A percentile compares a stretch with the other conserved stretches of the same genome.
Evolutionary conservation across 1,140 invertebrate species (phyloP).

Genomic region (Apis laboriosa): DNA sequence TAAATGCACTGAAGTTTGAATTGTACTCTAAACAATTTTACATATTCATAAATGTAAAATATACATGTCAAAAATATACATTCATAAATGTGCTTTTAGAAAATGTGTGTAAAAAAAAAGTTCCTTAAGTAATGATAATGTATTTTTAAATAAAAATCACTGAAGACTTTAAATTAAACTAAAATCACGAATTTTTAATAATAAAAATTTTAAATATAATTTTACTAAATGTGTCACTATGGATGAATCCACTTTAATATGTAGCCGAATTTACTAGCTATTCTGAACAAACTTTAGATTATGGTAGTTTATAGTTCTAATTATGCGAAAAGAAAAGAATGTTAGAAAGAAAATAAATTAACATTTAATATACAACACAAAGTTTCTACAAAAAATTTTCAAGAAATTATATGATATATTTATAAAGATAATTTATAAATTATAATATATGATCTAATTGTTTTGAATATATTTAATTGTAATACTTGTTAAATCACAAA

Average conservation of each 20-base stretch:
- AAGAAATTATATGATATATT: no score
- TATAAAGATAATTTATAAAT: no score
- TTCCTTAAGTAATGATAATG: not conserved
- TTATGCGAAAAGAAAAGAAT: no score
- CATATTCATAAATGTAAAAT: not conserved
- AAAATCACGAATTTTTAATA: not conserved
- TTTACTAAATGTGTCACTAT: not conserved
- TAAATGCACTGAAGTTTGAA: not conserved
- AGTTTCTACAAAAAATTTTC: no score
- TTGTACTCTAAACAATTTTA: not conserved
- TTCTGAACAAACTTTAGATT: not conserved
- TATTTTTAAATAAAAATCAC: not conserved
- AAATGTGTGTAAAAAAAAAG: conserved; percentile 20
- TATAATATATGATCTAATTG: no score
- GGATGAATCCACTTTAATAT: conserved; percentile 15
- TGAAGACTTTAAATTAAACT: not conserved
- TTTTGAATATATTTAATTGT: no score
- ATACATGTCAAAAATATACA: no score
- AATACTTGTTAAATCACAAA: not conserved
- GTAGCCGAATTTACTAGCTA: not conserved
- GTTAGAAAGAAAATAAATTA: no score
- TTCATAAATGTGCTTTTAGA: not conserved
- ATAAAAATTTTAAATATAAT: not conserved
- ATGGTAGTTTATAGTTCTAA: not conserved
- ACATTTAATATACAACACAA: no score